phyloP scores from a whole-genome alignment of 1,140 invertebrate species.

The Laupala kohalensis region DNA sequence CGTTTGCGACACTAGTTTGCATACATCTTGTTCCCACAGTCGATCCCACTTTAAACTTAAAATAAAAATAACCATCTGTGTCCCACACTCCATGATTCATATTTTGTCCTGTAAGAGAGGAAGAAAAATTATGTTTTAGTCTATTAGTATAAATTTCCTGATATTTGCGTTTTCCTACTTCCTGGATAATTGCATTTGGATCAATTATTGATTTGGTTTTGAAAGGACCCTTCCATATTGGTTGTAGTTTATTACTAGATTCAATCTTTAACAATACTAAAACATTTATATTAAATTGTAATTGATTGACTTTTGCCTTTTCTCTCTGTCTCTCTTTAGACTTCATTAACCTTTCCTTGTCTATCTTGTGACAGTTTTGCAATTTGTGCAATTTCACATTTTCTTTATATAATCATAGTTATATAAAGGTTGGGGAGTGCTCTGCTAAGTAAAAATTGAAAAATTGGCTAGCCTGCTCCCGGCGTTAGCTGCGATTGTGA shows the following conservation, averaged over 20 bases:
- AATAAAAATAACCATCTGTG: too few relatives aligned
- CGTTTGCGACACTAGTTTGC: too few relatives aligned
- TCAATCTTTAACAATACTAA: too few relatives aligned
- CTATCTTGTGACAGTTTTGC: not conserved
- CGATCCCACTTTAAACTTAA: too few relatives aligned
- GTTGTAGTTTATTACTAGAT: not conserved
- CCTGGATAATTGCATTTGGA: not conserved
- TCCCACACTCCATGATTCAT: too few relatives aligned
- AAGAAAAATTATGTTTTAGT: not conserved
- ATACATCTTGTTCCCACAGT: too few relatives aligned
- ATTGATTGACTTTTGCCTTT: not conserved
- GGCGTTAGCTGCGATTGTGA: too few relatives aligned
- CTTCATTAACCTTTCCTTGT: not conserved
- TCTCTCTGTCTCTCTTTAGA: not conserved
- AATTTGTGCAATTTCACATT: slow-evolving; percentile 1
- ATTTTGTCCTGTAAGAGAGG: not conserved
- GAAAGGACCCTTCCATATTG: slow-evolving; percentile 1
- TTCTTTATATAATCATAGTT: slow-evolving; percentile 5
- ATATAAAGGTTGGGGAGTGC: not conserved
- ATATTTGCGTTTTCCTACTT: not conserved
- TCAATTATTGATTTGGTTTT: not conserved
- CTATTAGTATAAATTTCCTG: too few relatives aligned
- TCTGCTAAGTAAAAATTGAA: slow-evolving; percentile 5
- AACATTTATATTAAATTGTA: too few relatives aligned
- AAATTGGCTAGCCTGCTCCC: too few relatives aligned